Evolutionary conservation across 2,888 invertebrate genomes (phyloP), one percentile per base, ranked within the genome.

Genomic region (Andrena minutula): DNA sequence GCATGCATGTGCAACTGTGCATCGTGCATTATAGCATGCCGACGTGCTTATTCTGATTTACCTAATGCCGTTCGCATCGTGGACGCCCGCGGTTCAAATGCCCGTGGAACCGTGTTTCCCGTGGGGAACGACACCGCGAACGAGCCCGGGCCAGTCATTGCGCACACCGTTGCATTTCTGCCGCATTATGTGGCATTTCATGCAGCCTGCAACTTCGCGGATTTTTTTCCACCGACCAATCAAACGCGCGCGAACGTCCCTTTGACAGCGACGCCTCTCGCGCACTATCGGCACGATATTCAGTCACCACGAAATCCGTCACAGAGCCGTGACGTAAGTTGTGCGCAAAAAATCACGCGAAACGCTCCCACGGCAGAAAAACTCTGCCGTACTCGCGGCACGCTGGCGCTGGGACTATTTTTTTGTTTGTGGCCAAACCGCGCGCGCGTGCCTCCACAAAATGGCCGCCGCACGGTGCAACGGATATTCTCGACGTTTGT

Each of bases 191-290:
- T 69, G 58, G 49, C 35, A 80, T 83, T 83, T 84, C 84, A 66
- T 75, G 80, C 64, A 49, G 73, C 30, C 73, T 58, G 71, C 61
- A 65, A 53, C 76, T 90, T 91, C 88, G 91, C 89, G 88, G 90
- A 91, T 91, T 91, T 91, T 91, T 91, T 88, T 88, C 77, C 79
- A 74, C 78, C 83, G 86, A 86, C 90, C 91, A 91, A 91, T 91
- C 89, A 87, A 84, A 80, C 76, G 79, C 86, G 75, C 80, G 75
- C 56, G 7, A 78, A 78, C 78, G 75, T 64, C 70, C 69, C 77
- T 78, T 79, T 78, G 85, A 82, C 79, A 76, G 77, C 82, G 82
- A 78, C 78, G 83, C 74, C 76, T 79, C 51, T 64, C 68, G 75
- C 41, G 28, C 49, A 65, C 28, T 41, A 53, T n/a, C 51, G 51